These are phyloP conservation scores for Puntigrus tetrazona DNA, from an alignment of 2,113 vertebrate species.

Conservation along the genomic window DNA sequence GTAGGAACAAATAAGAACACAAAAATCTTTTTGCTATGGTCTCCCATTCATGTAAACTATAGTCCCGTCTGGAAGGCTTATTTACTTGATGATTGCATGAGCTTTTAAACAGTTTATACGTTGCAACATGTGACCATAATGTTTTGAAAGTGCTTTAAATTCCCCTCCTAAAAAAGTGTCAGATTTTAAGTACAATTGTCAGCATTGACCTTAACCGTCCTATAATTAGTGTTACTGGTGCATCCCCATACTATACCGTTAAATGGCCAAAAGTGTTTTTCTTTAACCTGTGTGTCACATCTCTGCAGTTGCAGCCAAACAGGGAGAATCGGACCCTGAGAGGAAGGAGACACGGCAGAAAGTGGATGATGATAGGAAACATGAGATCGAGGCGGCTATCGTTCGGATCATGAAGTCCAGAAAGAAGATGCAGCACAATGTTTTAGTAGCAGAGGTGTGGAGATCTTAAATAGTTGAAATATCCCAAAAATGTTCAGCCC, in stretches of 20 bases:
- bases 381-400: constrained; percentile 99
- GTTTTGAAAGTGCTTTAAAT: too few species aligned
- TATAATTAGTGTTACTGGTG: too few species aligned
- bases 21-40: not conserved
- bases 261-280: too few species aligned
- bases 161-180: too few species aligned
- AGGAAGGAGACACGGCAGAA: constrained; percentile 99
- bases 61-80: not conserved
- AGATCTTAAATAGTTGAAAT: not conserved
- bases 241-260: too few species aligned
- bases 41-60: not conserved
- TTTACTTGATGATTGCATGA: not conserved
- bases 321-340: constrained; percentile 98
- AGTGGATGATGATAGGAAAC: constrained; percentile 98
- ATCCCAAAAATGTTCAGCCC: not conserved
- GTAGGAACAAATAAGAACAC: too few species aligned
- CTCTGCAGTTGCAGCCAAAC: constrained; percentile 93
- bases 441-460: constrained; percentile 96
- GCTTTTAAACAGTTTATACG: too few species aligned
- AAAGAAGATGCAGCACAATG: constrained; percentile 99
- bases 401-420: constrained; percentile 99
- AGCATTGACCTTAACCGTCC: too few species aligned
- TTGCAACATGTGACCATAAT: not conserved
- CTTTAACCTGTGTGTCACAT: not conserved
- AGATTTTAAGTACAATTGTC: too few species aligned